A percentile compares a stretch with the other conserved stretches of the same genome.
Conservation (phyloP, 2,888 invertebrate genomes). For the Junonia oenone region DNA sequence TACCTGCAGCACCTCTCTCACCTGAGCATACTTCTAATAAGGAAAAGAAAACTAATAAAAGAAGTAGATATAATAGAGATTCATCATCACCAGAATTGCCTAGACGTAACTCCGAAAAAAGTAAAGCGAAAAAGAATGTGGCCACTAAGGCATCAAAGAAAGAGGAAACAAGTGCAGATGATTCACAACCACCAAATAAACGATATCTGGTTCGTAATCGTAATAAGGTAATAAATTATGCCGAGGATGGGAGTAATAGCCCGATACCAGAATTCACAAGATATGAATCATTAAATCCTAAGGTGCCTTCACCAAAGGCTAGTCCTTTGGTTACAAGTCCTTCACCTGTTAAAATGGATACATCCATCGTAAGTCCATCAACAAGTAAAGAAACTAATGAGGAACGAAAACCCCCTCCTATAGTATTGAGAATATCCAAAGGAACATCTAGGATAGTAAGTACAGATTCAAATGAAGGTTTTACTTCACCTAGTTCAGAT, state of each 20-base stretch:
- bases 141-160: slow-evolving; percentile 68
- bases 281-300: slow-evolving; percentile 57
- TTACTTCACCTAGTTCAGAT: slow-evolving; percentile 75
- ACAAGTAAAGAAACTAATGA: slow-evolving; percentile 70
- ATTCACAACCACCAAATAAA: slow-evolving; percentile 72
- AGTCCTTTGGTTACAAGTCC: slow-evolving; percentile 65
- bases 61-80: slow-evolving; percentile 63
- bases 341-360: slow-evolving; percentile 56
- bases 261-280: slow-evolving; percentile 68
- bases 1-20: slow-evolving; percentile 63
- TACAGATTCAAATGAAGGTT: slow-evolving; percentile 82
- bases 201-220: slow-evolving; percentile 77
- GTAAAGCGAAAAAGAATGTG: slow-evolving; percentile 60
- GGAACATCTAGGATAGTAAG: slow-evolving; percentile 83
- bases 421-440: slow-evolving; percentile 92
- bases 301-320: slow-evolving; percentile 65
- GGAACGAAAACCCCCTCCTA: slow-evolving; percentile 85
- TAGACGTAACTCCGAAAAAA: slow-evolving; percentile 63
- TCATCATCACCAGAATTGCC: slow-evolving; percentile 73
- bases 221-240: slow-evolving; percentile 81
- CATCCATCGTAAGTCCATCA: slow-evolving; percentile 64
- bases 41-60: slow-evolving; percentile 61
- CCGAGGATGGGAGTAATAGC: slow-evolving; percentile 80
- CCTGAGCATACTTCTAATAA: slow-evolving; percentile 67
- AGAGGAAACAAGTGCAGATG: slow-evolving; percentile 57